A percentile compares a stretch with the other conserved stretches of the same genome.
phyloP scores from a whole-genome alignment of 1,140 invertebrate species.

The Acyrthosiphon pisum region DNA sequence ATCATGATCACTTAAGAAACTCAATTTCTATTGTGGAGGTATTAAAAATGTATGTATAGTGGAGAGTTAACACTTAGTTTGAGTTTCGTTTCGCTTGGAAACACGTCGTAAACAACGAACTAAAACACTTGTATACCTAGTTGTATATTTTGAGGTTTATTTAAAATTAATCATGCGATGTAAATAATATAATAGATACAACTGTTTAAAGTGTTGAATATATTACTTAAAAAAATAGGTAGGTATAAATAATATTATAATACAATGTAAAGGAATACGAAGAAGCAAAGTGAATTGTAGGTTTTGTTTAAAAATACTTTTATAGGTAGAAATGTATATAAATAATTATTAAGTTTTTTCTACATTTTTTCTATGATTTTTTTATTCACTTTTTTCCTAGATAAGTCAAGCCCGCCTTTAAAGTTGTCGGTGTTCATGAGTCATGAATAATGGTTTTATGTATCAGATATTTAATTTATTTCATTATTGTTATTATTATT shows the following conservation, averaged over 20 bases:
- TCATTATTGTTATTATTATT: conserved; percentile 1
- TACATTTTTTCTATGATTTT: neutral
- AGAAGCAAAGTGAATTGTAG: too few species aligned
- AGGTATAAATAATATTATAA: too few species aligned
- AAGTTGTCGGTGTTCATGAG: neutral
- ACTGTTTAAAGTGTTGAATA: too few species aligned
- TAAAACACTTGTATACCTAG: too few species aligned
- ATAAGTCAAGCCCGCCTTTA: neutral
- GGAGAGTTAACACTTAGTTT: neutral
- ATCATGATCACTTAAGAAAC: neutral
- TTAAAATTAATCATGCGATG: too few species aligned
- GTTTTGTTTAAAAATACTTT: neutral
- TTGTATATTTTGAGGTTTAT: too few species aligned
- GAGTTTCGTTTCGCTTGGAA: neutral
- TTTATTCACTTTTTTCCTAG: neutral
- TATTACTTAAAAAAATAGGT: too few species aligned
- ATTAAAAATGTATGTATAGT: neutral
- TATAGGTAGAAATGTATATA: neutral
- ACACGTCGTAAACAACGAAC: neutral
- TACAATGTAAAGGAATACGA: too few species aligned
- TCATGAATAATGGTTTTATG: conserved; percentile 5
- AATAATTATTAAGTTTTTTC: neutral
- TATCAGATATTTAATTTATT: conserved; percentile 1
- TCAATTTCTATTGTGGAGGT: neutral
- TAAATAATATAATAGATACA: too few species aligned